phyloP scores from a whole-genome alignment of 2,888 invertebrate species.

The Lamellibrachia columna region DNA sequence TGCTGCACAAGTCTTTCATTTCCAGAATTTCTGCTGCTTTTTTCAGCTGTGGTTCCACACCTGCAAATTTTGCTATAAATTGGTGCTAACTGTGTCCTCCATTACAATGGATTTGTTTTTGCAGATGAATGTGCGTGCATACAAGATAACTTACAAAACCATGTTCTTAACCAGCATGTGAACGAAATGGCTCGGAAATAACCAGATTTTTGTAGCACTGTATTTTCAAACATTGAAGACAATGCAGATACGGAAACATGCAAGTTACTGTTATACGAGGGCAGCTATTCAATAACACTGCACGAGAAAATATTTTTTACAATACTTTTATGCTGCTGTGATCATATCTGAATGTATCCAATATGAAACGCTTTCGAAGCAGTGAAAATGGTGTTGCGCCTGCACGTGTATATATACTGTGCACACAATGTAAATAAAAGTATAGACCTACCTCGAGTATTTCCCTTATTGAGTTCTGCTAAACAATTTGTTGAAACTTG shows the following conservation, averaged over 20 bases:
- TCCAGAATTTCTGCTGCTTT: background rate
- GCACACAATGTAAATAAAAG: conserved; percentile 9
- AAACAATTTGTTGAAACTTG: background rate
- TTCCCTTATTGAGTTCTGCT: background rate
- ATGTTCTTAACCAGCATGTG: background rate
- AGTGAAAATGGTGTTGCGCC: background rate
- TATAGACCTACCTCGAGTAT: background rate
- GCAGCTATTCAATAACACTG: background rate
- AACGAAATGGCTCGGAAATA: background rate
- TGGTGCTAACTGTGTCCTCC: background rate
- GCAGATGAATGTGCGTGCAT: background rate
- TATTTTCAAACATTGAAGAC: background rate
- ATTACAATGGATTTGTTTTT: background rate
- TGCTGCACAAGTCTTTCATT: background rate
- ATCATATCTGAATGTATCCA: background rate
- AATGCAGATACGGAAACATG: too few species aligned
- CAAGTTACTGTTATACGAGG: background rate
- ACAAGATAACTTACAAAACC: background rate
- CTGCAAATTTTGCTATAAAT: background rate
- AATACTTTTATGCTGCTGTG: background rate
- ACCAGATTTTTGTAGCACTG: background rate
- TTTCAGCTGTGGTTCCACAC: background rate
- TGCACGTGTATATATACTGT: background rate
- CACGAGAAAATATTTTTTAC: background rate
- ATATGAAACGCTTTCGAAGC: background rate